A percentile compares a stretch with the other conserved stretches of the same genome.
These are phyloP conservation scores for Heteromurus nitidus DNA, from an alignment of 2,888 invertebrate species.

Conservation along the genomic window DNA sequence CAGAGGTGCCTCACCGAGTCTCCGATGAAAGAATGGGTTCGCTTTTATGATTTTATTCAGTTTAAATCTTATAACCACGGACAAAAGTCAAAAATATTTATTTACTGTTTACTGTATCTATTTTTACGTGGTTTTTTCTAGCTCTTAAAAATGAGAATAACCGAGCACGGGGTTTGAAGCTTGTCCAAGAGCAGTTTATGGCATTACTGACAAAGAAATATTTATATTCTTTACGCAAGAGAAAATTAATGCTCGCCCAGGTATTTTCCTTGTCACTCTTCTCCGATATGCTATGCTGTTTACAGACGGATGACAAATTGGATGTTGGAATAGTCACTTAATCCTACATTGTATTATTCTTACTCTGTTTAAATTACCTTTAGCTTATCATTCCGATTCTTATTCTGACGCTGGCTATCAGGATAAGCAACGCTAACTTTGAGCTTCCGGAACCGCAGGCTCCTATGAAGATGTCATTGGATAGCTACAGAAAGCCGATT, in stretches of 20 bases:
- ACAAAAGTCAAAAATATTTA: too few species aligned
- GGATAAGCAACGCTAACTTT: constrained; percentile 62
- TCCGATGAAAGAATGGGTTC: constrained; percentile 43
- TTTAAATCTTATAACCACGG: too few species aligned
- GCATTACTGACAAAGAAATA: constrained; percentile 68
- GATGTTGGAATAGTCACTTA: not conserved
- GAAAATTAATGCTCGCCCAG: constrained; percentile 69
- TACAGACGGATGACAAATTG: not conserved
- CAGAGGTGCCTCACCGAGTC: constrained; percentile 10
- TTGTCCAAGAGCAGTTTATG: constrained; percentile 68
- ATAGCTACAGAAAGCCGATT: constrained; percentile 65
- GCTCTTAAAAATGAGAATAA: constrained; percentile 36
- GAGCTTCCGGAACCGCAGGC: constrained; percentile 52
- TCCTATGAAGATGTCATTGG: constrained; percentile 63
- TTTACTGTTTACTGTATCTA: not conserved
- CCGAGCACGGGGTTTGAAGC: constrained; percentile 50
- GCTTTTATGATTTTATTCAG: not conserved
- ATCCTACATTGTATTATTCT: too few species aligned
- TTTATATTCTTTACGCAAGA: constrained; percentile 70
- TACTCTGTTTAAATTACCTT: not conserved
- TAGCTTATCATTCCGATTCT: constrained; percentile 70
- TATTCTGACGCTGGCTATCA: constrained; percentile 69
- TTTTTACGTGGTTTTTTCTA: not conserved
- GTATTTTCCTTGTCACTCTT: constrained; percentile 39
- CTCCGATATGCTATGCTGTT: not conserved